These are phyloP conservation scores for Bedellia somnulentella DNA, from an alignment of 2,888 invertebrate genomes.

Conservation along the genomic window DNA sequence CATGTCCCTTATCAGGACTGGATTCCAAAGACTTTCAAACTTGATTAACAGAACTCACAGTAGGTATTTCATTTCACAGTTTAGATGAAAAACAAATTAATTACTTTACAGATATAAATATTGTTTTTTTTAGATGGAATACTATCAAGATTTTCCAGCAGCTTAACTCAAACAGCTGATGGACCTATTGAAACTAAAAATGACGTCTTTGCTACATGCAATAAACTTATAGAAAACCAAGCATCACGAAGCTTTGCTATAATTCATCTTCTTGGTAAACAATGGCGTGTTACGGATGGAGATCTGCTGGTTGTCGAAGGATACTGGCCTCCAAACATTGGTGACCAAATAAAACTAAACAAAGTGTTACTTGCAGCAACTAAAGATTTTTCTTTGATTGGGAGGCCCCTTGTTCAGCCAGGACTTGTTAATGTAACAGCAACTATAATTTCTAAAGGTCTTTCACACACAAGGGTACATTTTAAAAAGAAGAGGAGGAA, in stretches of 20 bases:
- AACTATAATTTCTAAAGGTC: constrained; percentile 80
- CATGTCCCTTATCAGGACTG: too few species aligned
- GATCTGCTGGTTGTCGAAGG: constrained; percentile 83
- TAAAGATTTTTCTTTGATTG: constrained; percentile 79
- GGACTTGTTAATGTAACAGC: constrained; percentile 76
- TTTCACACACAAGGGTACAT: constrained; percentile 77
- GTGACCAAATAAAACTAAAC: constrained; percentile 78
- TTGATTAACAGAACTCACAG: too few species aligned
- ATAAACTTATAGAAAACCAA: constrained; percentile 59
- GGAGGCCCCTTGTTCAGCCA: constrained; percentile 74
- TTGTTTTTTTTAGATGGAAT: constrained; percentile 27
- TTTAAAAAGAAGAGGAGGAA: constrained; percentile 78
- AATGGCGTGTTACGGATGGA: constrained; percentile 83
- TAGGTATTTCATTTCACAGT: too few species aligned
- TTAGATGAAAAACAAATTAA: too few species aligned
- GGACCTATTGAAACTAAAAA: constrained; percentile 24
- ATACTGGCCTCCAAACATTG: constrained; percentile 79
- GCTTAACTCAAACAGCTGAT: constrained; percentile 21
- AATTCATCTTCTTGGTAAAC: constrained; percentile 78
- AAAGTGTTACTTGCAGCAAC: constrained; percentile 82
- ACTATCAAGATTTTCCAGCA: constrained; percentile 33
- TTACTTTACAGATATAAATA: too few species aligned
- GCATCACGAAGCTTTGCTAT: constrained; percentile 77
- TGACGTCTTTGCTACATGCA: constrained; percentile 66
- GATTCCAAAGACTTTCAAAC: too few species aligned